Evolutionary conservation across 2,113 vertebrate species (phyloP).

Genomic region (Mus spicilegus): DNA sequence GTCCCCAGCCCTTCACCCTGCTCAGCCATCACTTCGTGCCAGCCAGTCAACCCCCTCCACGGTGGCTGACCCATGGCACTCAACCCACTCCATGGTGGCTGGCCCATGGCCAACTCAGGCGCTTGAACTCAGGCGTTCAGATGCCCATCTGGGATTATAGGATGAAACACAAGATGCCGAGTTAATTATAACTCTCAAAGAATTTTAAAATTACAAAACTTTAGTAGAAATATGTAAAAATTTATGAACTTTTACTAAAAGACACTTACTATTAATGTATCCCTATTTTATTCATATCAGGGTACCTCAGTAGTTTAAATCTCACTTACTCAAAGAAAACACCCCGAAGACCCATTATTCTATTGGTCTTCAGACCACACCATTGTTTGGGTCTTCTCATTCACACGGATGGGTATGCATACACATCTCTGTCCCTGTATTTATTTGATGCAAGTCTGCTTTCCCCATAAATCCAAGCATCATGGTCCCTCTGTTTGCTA

Average conservation of each 20-base stretch:
- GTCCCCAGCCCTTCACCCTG: background rate
- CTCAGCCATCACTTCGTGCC: accelerated
- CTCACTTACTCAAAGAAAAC: background rate
- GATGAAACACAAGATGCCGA: background rate
- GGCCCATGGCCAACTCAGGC: background rate
- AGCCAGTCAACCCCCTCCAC: background rate
- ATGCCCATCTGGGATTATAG: background rate
- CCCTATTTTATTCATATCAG: background rate
- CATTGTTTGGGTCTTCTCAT: background rate
- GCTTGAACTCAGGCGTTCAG: background rate
- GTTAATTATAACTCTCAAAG: background rate
- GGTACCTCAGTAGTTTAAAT: background rate
- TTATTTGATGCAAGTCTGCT: background rate
- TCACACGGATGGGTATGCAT: background rate
- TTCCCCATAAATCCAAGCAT: background rate
- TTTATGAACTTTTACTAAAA: constrained; percentile 1
- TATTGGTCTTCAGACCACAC: background rate
- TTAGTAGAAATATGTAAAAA: background rate
- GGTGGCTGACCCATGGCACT: too few relatives aligned
- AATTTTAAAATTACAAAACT: background rate
- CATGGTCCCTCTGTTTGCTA: background rate
- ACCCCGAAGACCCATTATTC: background rate
- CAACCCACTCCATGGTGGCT: too few relatives aligned
- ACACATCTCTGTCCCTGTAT: background rate
- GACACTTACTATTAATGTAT: background rate